phyloP scores from a whole-genome alignment of 2,797 vertebrate genomes.

The Gambelia wislizenii region DNA sequence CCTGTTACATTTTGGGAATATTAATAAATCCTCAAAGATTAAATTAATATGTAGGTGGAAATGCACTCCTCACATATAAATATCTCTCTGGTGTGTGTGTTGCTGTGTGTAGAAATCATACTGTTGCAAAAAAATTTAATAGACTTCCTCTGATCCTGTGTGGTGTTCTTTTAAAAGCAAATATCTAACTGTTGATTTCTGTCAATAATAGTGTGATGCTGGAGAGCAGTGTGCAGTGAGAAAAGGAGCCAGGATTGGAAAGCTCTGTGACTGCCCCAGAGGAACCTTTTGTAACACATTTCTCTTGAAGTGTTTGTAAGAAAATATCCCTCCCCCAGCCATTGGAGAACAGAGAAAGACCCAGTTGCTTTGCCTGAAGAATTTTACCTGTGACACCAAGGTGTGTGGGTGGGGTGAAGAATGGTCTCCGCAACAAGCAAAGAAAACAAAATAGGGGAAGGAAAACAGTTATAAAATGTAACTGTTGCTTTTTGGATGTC shows the following conservation, averaged over 20 bases:
- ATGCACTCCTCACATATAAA: neutral
- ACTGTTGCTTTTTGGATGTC: constrained; percentile 59
- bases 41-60: neutral
- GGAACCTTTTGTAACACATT: constrained; percentile 85
- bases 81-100: neutral
- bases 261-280: constrained; percentile 84
- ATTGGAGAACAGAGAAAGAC: constrained; percentile 24
- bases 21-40: neutral
- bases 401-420: constrained; percentile 4
- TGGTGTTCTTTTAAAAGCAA: neutral
- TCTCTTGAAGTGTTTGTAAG: constrained; percentile 84
- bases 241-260: constrained; percentile 84
- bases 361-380: constrained; percentile 40
- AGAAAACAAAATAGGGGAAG: constrained; percentile 19
- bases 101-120: neutral
- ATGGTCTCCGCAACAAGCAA: constrained; percentile 41
- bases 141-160: neutral
- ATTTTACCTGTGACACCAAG: constrained; percentile 42
- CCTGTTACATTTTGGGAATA: neutral
- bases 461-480: constrained; percentile 44
- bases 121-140: neutral
- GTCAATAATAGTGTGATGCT: constrained; percentile 79
- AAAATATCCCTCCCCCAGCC: neutral
- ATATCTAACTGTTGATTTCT: constrained; percentile 20
- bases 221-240: constrained; percentile 84